These are phyloP conservation scores for Sitodiplosis mosellana DNA, from an alignment of 1,140 invertebrate species.

Conservation along the genomic window DNA sequence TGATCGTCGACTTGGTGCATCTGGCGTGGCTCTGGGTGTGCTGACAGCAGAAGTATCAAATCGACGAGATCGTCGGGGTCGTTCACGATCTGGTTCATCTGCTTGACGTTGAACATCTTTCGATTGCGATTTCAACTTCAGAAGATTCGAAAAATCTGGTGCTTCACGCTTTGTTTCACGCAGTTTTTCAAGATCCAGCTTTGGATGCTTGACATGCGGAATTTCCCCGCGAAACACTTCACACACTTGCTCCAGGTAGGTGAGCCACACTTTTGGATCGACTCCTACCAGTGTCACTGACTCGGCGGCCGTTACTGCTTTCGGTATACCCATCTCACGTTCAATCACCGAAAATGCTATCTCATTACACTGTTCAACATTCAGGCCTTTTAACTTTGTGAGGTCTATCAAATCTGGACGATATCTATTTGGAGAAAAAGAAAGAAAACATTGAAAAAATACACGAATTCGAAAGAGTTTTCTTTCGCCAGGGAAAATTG, in stretches of 20 bases:
- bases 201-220: conserved; percentile 58
- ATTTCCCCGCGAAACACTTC: conserved; percentile 67
- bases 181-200: conserved; percentile 28
- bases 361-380: conserved; percentile 49
- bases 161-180: conserved; percentile 1
- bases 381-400: conserved; percentile 41
- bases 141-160: conserved; percentile 21
- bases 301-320: conserved; percentile 68
- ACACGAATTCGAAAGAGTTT: too few species aligned
- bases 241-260: conserved; percentile 75
- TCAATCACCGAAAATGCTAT: conserved; percentile 66
- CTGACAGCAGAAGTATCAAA: too few species aligned
- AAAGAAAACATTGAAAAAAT: neutral
- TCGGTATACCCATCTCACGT: conserved; percentile 47
- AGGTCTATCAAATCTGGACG: conserved; percentile 75
- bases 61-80: neutral
- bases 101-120: conserved; percentile 4
- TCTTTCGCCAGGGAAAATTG: neutral
- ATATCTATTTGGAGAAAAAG: conserved; percentile 41
- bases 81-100: neutral
- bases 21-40: too few species aligned
- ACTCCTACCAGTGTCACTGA: conserved; percentile 49
- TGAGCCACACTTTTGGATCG: conserved; percentile 58
- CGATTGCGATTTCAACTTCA: conserved; percentile 21
- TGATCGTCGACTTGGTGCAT: conserved; percentile 15